phyloP scores from a whole-genome alignment of 2,888 invertebrate species.

The Xestia c-nigrum region DNA sequence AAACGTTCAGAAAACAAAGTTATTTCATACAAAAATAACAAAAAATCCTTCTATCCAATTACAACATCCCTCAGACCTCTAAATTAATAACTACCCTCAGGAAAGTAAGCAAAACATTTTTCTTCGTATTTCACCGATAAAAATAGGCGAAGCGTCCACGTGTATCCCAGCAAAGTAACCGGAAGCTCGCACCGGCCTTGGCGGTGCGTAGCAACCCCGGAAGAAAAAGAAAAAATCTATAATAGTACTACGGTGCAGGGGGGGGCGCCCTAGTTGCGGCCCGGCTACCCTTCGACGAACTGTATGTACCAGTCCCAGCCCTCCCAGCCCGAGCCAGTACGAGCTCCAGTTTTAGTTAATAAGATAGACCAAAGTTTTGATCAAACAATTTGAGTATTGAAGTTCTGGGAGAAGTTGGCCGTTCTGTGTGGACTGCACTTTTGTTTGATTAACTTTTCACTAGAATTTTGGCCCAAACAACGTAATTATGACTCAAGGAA shows the following conservation, averaged over 20 bases:
- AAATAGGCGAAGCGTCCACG: conserved; percentile 76
- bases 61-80: conserved; percentile 46
- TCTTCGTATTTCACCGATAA: conserved; percentile 69
- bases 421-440: conserved; percentile 20
- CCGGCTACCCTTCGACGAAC: conserved; percentile 61
- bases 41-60: conserved; percentile 39
- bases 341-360: conserved; percentile 56
- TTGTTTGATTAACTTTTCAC: conserved; percentile 17
- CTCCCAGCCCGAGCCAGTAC: conserved; percentile 18
- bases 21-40: conserved; percentile 35
- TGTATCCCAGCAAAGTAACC: conserved; percentile 77
- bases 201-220: conserved; percentile 82
- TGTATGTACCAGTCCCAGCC: conserved; percentile 59
- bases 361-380: conserved; percentile 51
- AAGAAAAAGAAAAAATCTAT: conserved; percentile 85
- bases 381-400: conserved; percentile 32
- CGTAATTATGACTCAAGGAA: background rate
- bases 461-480: background rate
- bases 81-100: conserved; percentile 59
- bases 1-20: background rate
- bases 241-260: conserved; percentile 79
- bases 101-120: conserved; percentile 63
- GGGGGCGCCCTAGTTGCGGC: conserved; percentile 71
- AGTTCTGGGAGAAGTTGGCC: conserved; percentile 6
- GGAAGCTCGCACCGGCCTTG: conserved; percentile 83